These are phyloP conservation scores for Macaria liturata DNA, from an alignment of 2,888 invertebrate species.

Conservation along the genomic window DNA sequence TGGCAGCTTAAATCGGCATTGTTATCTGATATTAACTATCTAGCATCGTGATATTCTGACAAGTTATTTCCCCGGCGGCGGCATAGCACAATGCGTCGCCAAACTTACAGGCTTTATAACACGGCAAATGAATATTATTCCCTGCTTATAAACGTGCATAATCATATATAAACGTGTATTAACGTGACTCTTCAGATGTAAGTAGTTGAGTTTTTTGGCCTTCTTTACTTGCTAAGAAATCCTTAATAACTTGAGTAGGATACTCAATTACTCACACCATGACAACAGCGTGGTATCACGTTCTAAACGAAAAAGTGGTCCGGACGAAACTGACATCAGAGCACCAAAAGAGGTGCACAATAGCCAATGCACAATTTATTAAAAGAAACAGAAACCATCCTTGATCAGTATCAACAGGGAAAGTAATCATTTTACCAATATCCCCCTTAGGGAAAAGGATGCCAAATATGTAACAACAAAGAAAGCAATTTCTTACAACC, in stretches of 20 bases:
- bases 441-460: constrained; percentile 31
- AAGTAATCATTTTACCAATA: constrained; percentile 32
- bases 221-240: too few species aligned
- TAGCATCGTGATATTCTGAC: constrained; percentile 43
- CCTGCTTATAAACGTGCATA: too few species aligned
- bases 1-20: constrained; percentile 30
- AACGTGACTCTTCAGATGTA: too few species aligned
- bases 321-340: constrained; percentile 3
- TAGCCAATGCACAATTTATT: constrained; percentile 14
- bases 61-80: constrained; percentile 58
- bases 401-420: constrained; percentile 31
- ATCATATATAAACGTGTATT: too few species aligned
- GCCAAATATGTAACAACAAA: constrained; percentile 27
- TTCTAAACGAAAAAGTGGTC: constrained; percentile 22
- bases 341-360: constrained; percentile 28
- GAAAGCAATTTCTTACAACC: constrained; percentile 27
- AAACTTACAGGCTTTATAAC: constrained; percentile 29
- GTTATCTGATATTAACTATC: constrained; percentile 41
- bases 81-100: constrained; percentile 37
- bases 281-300: background rate
- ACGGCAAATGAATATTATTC: too few species aligned
- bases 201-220: too few species aligned
- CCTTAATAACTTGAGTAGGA: too few species aligned
- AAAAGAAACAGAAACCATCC: constrained; percentile 22
- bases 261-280: too few species aligned